Conservation (phyloP, 2,888 invertebrate species). For the Cybosia mesomella region DNA sequence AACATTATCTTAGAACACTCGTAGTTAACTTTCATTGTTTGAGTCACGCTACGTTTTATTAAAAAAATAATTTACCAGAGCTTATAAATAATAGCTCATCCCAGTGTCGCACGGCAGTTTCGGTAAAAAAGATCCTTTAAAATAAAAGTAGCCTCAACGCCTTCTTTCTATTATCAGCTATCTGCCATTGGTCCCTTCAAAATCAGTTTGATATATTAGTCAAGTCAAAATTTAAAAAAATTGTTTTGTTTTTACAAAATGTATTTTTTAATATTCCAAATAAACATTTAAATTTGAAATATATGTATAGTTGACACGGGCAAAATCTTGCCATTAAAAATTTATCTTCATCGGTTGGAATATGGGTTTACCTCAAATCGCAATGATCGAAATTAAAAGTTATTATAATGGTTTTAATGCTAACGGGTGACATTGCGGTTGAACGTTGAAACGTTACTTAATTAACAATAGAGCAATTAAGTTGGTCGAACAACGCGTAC, state of each 20-base stretch:
- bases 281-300: too few species aligned
- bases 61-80: not conserved
- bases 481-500: conserved; percentile 73
- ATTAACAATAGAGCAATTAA: conserved; percentile 87
- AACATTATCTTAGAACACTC: conserved; percentile 9
- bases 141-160: not conserved
- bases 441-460: conserved; percentile 82
- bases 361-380: conserved; percentile 42
- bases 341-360: conserved; percentile 2
- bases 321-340: not conserved
- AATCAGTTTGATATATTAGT: not conserved
- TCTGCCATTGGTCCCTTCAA: not conserved
- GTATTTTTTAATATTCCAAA: too few species aligned
- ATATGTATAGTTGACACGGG: not conserved
- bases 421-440: conserved; percentile 73
- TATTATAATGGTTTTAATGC: conserved; percentile 68
- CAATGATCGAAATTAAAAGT: conserved; percentile 62
- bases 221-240: too few species aligned
- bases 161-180: not conserved
- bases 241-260: too few species aligned
- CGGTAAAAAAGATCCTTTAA: not conserved
- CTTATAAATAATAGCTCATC: not conserved
- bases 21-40: conserved; percentile 9
- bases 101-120: not conserved
- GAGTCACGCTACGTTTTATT: not conserved